A percentile compares a stretch with the other conserved stretches of the same genome.
Evolutionary conservation across 2,888 invertebrate genomes (phyloP).

Genomic region (Cecidostiba fungosa): DNA sequence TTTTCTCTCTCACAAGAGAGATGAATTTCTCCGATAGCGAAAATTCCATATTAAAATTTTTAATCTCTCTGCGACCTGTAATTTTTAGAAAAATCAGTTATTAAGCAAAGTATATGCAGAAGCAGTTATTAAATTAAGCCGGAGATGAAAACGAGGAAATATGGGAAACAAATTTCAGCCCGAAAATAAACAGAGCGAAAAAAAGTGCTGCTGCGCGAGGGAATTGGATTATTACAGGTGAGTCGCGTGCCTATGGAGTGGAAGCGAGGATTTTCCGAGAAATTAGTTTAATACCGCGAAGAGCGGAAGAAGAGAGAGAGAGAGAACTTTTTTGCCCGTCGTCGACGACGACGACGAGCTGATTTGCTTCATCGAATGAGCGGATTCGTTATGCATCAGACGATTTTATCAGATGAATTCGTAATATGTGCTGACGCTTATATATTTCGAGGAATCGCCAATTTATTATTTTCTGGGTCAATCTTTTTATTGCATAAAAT

Average conservation of each 20-base stretch:
- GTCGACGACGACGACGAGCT: slow-evolving; percentile 14
- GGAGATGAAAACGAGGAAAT: background rate
- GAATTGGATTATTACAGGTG: slow-evolving; percentile 30
- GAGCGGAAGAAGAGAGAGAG: slow-evolving; percentile 42
- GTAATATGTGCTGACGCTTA: background rate
- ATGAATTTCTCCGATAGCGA: background rate
- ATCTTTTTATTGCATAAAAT: background rate
- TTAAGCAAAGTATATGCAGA: background rate
- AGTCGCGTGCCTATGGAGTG: slow-evolving; percentile 17
- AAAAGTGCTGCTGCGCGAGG: background rate
- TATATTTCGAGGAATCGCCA: background rate
- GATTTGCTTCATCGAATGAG: slow-evolving; percentile 25
- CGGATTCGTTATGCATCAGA: background rate
- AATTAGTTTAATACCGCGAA: slow-evolving; percentile 33
- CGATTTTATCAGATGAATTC: background rate
- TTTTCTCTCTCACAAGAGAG: background rate
- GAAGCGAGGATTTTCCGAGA: slow-evolving; percentile 37
- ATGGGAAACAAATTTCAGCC: background rate
- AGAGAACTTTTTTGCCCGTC: slow-evolving; percentile 41
- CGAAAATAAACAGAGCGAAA: background rate
- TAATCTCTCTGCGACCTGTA: background rate
- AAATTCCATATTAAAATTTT: background rate
- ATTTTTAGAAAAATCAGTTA: background rate
- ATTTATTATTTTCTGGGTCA: background rate
- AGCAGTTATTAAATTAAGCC: background rate